Evolutionary conservation across 2,888 invertebrate genomes (phyloP), one percentile per base, ranked within the genome.

Genomic region (Liopterus haemorrhoidalis): DNA sequence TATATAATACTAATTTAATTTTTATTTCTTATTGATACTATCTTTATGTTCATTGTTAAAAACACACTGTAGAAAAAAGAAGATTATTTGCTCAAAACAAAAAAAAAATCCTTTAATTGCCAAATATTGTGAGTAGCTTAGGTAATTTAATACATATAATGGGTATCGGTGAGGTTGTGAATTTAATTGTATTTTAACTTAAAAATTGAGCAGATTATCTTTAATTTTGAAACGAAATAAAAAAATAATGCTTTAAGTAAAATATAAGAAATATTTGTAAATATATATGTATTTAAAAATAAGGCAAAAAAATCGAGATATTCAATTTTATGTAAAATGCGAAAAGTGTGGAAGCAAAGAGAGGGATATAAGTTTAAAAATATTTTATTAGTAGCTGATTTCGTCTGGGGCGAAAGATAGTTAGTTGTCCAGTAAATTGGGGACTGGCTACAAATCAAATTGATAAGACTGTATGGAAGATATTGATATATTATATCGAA

Each of bases 191-290:
- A 45, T 33, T 25, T 45, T 39, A 45, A 25, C 35, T 45, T 39
- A 39, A 39, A 42, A 42, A 39, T 45, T 45, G 45, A 45, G 45
- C 45, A 45, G 45, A 45, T 45, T 25, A 21, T 45, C 45, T 45
- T 42, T 45, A 39, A 33, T 45, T 44, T 45, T 38, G 39, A 45
- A 45, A 45, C 36, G 27, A 45, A 45, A 49, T 39, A 43, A 54
- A 54, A 59, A 54, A 52, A 57, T 55, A 59, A 61, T 61, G 64
- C 64, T 63, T 64, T 64, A 63, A 62, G 56, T 63, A 62, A 58
- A 54, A 53, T 38, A 45, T 45, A 45, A 45, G 45, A 37, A 28
- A 39, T 45, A 45, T 45, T 44, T 45, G 45, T 45, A 45, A 45
- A 45, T 45, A 39, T 32, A 39, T 38, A 33, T 45, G 39, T 39